Conservation (phyloP, 2,113 vertebrate species). For the Microcebus lehilahytsara region DNA sequence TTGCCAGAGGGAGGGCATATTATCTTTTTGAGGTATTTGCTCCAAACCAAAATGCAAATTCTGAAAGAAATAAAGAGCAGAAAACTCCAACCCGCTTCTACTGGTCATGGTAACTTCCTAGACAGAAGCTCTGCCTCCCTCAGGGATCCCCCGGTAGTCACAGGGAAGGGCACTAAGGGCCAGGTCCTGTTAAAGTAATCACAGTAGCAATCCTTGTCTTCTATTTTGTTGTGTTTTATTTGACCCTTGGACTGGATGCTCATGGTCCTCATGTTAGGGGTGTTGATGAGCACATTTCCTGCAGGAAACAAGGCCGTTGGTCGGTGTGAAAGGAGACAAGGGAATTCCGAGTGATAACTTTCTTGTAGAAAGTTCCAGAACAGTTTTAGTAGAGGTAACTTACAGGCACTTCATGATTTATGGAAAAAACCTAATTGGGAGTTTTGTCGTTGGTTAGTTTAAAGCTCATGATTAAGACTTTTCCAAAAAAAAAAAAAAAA, state of each 20-base stretch:
- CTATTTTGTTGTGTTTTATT: background rate
- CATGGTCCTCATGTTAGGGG: background rate
- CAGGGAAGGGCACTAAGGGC: background rate
- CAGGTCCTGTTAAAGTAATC: background rate
- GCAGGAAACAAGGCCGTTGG: background rate
- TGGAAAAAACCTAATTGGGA: background rate
- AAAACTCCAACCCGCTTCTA: background rate
- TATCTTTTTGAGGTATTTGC: slow-evolving; percentile 19
- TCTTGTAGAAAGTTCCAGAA: slow-evolving; percentile 15
- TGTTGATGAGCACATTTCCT: background rate
- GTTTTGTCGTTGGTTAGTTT: slow-evolving; percentile 17
- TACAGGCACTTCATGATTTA: slow-evolving; percentile 21
- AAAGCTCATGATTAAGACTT: background rate
- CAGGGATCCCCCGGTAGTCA: background rate
- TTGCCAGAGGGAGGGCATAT: background rate
- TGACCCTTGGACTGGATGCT: background rate
- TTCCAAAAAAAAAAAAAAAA: background rate
- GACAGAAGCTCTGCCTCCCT: background rate
- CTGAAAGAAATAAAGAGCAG: background rate
- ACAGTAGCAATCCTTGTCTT: background rate
- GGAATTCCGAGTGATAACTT: background rate
- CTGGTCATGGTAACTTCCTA: background rate
- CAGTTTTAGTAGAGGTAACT: background rate
- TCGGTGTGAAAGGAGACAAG: background rate
- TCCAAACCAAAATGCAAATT: slow-evolving; percentile 21